Conservation (phyloP, 2,888 invertebrate genomes). For the Perdita meconis region DNA sequence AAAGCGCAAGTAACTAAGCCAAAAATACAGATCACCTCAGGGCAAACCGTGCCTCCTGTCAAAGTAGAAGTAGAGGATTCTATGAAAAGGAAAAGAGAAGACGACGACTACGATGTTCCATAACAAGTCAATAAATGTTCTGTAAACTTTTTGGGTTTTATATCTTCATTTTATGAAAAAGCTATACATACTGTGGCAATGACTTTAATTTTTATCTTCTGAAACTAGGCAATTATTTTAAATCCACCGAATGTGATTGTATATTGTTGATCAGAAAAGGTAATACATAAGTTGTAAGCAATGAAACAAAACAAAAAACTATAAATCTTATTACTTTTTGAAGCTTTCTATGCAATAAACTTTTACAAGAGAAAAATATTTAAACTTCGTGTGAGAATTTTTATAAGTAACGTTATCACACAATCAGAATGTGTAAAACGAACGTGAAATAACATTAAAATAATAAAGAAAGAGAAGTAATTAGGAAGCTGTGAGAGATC, state of each 20-base stretch:
- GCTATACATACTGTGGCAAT: neutral
- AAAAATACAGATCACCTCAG: slow-evolving; percentile 79
- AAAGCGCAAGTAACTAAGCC: slow-evolving; percentile 78
- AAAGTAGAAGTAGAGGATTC: slow-evolving; percentile 79
- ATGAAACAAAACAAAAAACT: neutral
- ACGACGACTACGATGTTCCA: slow-evolving; percentile 81
- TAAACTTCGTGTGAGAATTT: neutral
- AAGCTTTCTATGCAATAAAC: neutral
- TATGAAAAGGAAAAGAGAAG: slow-evolving; percentile 80
- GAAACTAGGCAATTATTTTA: neutral
- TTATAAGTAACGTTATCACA: neutral
- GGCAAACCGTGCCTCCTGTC: slow-evolving; percentile 75
- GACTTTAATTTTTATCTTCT: neutral
- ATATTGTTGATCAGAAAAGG: slow-evolving; percentile 4
- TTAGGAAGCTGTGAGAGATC: neutral
- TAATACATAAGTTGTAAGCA: slow-evolving; percentile 11
- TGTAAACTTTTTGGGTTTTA: slow-evolving; percentile 16
- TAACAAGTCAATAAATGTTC: slow-evolving; percentile 54
- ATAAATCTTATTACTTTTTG: neutral
- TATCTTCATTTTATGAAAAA: slow-evolving; percentile 15
- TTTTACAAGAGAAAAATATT: neutral
- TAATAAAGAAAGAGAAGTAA: no score
- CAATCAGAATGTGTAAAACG: neutral
- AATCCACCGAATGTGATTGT: neutral
- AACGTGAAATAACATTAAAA: no score